Base-by-base conservation (phyloP, 1,140 invertebrate species). In the Mya arenaria region DNA sequence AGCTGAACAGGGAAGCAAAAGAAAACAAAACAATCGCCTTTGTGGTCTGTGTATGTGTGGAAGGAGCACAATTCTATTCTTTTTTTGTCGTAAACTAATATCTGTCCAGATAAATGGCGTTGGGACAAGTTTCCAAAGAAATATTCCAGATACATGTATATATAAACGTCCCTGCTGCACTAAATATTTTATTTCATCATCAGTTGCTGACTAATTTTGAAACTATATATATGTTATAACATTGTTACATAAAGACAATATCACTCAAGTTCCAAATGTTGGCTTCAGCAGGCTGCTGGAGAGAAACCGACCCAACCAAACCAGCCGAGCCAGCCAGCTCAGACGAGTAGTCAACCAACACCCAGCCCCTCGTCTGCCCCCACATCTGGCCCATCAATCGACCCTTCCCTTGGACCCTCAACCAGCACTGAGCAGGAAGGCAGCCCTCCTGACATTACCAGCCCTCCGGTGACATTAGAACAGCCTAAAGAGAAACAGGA, bases 381-480 rank as follows among this genome's bases (percentile, higher is more conserved):
- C 55, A 15, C 48, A 44, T 10, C 15, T 37, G 15, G 19, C 71
- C 6, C 23, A 44, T 17, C 71, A 28, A 28, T 37, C 32, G 71
- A 28, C n/a, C 0, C 48, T 28, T 15, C 34, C 37, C 19, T 39
- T 30, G 32, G 32, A 36, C 28, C 36, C 56, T 25, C 37, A 62
- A 19, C 73, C 44, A 41, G 30, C 65, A 48, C 75, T 68, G n/a
- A 52, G 56, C 25, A 52, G 41, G 52, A 19, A 55, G 48, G 48
- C 19, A 25, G 25, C 19, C 3, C 48, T n/a, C 19, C 19, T 55
- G 48, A 25, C 48, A 8, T 19, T n/a, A n/a, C 19, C 19, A 55
- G 48, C 19, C 48, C 48, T n/a, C 19, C 48, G 25, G 48, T 3
- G 19, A 55, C 48, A 55, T n/a, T 25, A 55, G 48, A 25, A n/a